Evolutionary conservation across 2,797 vertebrate species (phyloP).

Genomic region (Neosilurus mollespiculum): DNA sequence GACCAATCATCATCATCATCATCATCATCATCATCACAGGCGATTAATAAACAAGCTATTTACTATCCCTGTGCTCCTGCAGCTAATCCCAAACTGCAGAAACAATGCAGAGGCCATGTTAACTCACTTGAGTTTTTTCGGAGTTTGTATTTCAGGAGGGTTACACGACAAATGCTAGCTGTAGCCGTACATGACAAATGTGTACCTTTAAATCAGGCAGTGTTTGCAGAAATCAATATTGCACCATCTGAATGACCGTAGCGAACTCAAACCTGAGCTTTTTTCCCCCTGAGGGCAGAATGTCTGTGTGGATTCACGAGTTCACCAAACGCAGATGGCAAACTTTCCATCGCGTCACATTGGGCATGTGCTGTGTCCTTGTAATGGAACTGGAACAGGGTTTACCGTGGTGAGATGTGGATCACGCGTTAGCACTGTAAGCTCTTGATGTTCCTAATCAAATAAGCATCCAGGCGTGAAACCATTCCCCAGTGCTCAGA

Average conservation of each 20-base stretch:
- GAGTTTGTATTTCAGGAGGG: neutral
- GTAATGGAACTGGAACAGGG: constrained; percentile 48
- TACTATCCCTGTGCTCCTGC: neutral
- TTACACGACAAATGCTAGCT: neutral
- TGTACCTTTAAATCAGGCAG: constrained; percentile 31
- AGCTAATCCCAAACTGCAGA: constrained; percentile 10
- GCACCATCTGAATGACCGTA: constrained; percentile 6
- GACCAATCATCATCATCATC: too few species aligned
- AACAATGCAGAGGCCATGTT: neutral
- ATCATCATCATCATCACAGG: neutral
- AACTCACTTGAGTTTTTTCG: neutral
- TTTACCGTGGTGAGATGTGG: constrained; percentile 46
- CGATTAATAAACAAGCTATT: neutral
- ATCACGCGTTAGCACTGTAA: constrained; percentile 48
- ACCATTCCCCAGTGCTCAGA: constrained; percentile 46
- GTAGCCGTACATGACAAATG: neutral
- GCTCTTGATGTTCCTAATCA: constrained; percentile 54
- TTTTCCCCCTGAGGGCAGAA: constrained; percentile 15
- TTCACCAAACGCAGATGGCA: constrained; percentile 25
- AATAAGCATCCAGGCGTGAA: constrained; percentile 55
- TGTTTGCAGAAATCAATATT: constrained; percentile 42
- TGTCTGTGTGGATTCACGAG: constrained; percentile 11
- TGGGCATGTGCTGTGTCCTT: constrained; percentile 53
- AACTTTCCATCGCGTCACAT: constrained; percentile 36
- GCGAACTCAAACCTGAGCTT: constrained; percentile 2